Conservation (phyloP, 2,113 vertebrate species). For the Phrynosoma platyrhinos region DNA sequence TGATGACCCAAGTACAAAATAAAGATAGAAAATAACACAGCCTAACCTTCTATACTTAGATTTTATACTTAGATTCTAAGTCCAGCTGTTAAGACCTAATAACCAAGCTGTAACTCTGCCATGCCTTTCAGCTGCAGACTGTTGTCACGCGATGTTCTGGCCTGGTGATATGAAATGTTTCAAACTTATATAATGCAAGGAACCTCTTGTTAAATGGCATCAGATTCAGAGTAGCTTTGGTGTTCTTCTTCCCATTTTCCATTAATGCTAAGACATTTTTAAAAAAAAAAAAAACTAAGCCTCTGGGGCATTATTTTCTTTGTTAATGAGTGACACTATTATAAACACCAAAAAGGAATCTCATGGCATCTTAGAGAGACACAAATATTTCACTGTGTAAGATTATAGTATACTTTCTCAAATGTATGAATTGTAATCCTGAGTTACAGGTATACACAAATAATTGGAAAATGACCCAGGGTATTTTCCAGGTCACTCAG, state of each 20-base stretch:
- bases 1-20: background rate
- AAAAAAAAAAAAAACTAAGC: too few species aligned
- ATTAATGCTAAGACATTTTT: background rate
- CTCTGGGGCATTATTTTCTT: background rate
- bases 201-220: background rate
- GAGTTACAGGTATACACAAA: background rate
- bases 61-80: conserved; percentile 17
- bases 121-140: background rate
- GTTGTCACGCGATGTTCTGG: background rate
- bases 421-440: background rate
- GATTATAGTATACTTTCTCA: background rate
- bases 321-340: background rate
- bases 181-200: background rate
- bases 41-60: conserved; percentile 7
- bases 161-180: background rate
- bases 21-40: background rate
- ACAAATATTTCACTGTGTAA: background rate
- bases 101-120: background rate
- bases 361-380: background rate
- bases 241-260: background rate
- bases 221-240: background rate
- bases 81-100: conserved; percentile 15
- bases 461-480: background rate
- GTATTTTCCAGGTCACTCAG: too few species aligned
- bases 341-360: background rate